phyloP scores from a whole-genome alignment of 2,113 vertebrate genomes.

The Rhizomys pruinosus region DNA sequence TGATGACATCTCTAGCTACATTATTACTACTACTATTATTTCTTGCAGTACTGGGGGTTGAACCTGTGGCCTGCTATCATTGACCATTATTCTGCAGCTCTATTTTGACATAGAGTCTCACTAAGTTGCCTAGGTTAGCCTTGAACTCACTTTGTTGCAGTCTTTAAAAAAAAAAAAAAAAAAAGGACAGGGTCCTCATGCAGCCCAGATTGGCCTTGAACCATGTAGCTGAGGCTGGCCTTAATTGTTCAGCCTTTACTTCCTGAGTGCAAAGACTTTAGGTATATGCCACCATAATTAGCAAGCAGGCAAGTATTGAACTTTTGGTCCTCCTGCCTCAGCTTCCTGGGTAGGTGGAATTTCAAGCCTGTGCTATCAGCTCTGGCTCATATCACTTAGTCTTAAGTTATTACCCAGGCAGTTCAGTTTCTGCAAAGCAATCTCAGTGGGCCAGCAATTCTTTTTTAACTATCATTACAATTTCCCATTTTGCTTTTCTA shows the following conservation, averaged over 20 bases:
- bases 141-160: neutral
- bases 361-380: neutral
- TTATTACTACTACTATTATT: neutral
- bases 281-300: neutral
- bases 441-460: neutral
- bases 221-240: neutral
- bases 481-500: slow-evolving; percentile 21
- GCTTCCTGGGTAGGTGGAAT: neutral
- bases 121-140: neutral
- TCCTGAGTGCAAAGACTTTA: neutral
- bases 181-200: neutral
- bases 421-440: neutral
- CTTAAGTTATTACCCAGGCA: neutral
- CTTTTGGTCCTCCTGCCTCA: neutral
- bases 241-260: neutral
- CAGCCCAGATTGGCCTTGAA: neutral
- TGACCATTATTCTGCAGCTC: neutral
- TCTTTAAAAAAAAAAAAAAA: too few species aligned
- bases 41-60: neutral
- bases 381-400: neutral
- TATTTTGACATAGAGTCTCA: neutral
- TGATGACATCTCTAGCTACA: neutral
- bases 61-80: neutral
- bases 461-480: neutral
- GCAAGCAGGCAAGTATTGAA: neutral